Percentiles rank a stretch among this genome's conserved stretches.
Conservation (phyloP, 2,888 invertebrate genomes). For the Melanargia galathea region DNA sequence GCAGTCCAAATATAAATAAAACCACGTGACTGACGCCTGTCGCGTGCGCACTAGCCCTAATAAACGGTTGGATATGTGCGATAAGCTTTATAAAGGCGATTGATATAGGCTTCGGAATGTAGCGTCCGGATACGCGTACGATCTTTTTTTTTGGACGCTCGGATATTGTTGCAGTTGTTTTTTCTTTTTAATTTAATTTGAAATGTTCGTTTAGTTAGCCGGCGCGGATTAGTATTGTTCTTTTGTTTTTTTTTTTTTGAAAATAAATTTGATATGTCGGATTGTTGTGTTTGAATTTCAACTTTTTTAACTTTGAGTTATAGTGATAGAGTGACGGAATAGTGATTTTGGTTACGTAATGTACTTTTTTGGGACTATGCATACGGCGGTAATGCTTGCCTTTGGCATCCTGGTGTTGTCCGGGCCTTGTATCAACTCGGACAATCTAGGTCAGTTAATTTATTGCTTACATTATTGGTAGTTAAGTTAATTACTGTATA, state of each 20-base stretch:
- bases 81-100: slow-evolving; percentile 18
- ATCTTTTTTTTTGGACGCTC: slow-evolving; percentile 13
- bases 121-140: slow-evolving; percentile 23
- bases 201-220: slow-evolving; percentile 22
- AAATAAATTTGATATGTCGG: slow-evolving; percentile 3
- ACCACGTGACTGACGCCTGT: slow-evolving; percentile 55
- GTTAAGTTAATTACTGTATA: slow-evolving; percentile 22
- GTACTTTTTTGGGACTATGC: slow-evolving; percentile 30
- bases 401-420: slow-evolving; percentile 62
- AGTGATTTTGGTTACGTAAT: slow-evolving; percentile 16
- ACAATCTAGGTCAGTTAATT: slow-evolving; percentile 68
- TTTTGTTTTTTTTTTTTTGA: slow-evolving; percentile 12
- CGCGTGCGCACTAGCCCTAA: slow-evolving; percentile 49
- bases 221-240: slow-evolving; percentile 14
- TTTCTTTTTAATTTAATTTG: slow-evolving; percentile 21
- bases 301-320: slow-evolving; percentile 1
- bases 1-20: slow-evolving; percentile 61
- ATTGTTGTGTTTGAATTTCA: not conserved
- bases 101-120: slow-evolving; percentile 17
- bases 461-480: slow-evolving; percentile 34
- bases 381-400: slow-evolving; percentile 46
- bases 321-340: slow-evolving; percentile 6
- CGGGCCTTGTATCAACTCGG: slow-evolving; percentile 69
- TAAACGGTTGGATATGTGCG: slow-evolving; percentile 19
- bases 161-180: slow-evolving; percentile 9